Evolutionary conservation across 2,113 vertebrate species (phyloP).

Genomic region (Aleadryas rufinucha): DNA sequence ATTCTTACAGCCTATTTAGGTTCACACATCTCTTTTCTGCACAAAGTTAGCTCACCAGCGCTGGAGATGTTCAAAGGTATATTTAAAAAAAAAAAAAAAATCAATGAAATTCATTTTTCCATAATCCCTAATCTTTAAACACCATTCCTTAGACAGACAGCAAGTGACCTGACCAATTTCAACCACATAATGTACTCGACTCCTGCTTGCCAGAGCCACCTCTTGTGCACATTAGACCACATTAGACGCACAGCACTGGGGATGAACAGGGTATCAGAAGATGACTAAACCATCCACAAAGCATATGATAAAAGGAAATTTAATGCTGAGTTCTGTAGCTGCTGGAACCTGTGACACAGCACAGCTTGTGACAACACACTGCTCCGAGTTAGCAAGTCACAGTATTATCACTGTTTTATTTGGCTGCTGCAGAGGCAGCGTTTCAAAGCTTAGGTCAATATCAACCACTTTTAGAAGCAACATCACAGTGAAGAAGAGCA

Average conservation of each 20-base stretch:
- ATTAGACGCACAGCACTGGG: not conserved
- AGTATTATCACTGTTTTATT: not conserved
- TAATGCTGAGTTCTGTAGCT: not conserved
- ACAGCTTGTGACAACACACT: not conserved
- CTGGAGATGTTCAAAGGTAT: not conserved
- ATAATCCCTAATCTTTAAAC: not conserved
- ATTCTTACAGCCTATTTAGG: not conserved
- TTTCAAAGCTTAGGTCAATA: slow-evolving; percentile 10
- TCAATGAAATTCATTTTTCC: not conserved
- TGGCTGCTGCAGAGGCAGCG: not conserved
- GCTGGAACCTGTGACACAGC: not conserved
- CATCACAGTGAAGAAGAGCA: not conserved
- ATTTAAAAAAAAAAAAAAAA: not conserved
- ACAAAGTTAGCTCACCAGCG: not conserved
- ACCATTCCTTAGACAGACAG: not conserved
- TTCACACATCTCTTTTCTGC: not conserved
- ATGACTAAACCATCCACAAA: not conserved
- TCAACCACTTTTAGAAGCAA: not conserved
- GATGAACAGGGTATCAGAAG: not conserved
- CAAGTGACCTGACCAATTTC: not conserved
- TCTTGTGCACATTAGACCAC: not conserved
- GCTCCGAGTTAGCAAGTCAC: not conserved
- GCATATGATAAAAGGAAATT: not conserved
- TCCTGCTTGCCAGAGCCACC: not conserved
- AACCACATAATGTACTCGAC: not conserved